Conservation (phyloP, 2,888 invertebrate genomes). For the Stenurella melanura region DNA sequence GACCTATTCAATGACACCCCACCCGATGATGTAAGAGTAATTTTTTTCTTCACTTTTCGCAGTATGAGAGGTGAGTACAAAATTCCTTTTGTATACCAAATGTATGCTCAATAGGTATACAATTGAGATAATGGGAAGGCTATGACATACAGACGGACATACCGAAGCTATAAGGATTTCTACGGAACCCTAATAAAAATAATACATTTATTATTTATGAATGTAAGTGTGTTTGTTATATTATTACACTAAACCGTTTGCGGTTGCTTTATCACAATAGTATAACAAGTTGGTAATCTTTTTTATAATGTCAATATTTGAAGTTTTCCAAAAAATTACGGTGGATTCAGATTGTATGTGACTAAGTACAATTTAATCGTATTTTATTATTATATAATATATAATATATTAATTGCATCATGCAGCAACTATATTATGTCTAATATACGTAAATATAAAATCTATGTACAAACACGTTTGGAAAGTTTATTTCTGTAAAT, state of each 20-base stretch:
- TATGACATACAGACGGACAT: too few relatives aligned
- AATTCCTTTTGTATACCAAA: too few relatives aligned
- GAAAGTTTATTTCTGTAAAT: background rate
- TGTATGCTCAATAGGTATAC: too few relatives aligned
- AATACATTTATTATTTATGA: too few relatives aligned
- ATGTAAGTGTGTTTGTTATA: too few relatives aligned
- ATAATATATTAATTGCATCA: background rate
- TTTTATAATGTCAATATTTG: background rate
- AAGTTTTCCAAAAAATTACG: background rate
- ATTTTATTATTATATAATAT: background rate
- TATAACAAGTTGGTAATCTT: background rate
- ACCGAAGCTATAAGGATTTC: too few relatives aligned
- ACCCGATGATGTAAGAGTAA: too few relatives aligned
- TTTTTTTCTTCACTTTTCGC: too few relatives aligned
- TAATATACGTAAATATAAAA: background rate
- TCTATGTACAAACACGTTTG: background rate
- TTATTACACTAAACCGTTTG: background rate
- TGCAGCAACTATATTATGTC: background rate
- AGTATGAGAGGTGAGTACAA: too few relatives aligned
- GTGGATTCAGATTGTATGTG: slow-evolving; percentile 1
- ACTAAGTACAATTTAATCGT: background rate
- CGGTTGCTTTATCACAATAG: background rate
- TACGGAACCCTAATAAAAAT: too few relatives aligned
- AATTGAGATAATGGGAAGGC: too few relatives aligned
- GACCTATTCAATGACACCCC: too few relatives aligned